phyloP scores from a whole-genome alignment of 2,888 invertebrate species.

The Cheilosia variabilis region DNA sequence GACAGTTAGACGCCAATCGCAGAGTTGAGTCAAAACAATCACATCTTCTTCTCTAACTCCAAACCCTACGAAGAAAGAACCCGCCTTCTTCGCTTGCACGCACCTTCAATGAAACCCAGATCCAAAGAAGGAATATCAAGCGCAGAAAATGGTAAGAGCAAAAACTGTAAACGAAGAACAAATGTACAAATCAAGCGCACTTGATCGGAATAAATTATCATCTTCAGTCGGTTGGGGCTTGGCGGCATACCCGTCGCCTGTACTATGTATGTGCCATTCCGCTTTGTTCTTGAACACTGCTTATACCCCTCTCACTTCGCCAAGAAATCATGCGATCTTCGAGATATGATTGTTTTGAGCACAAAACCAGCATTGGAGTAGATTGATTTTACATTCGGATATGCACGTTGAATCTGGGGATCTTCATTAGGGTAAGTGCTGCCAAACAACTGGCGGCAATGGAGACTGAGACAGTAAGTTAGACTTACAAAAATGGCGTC shows the following conservation, averaged over 20 bases:
- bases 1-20: too few relatives aligned
- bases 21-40: too few relatives aligned
- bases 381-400: too few relatives aligned
- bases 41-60: background rate
- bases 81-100: background rate
- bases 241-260: conserved; percentile 4
- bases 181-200: conserved; percentile 69
- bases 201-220: conserved; percentile 68
- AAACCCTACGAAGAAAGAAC: conserved; percentile 5
- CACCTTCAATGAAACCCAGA: conserved; percentile 1
- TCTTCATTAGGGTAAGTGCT: too few relatives aligned
- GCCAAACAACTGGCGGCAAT: too few relatives aligned
- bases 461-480: too few relatives aligned
- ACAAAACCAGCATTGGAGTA: too few relatives aligned
- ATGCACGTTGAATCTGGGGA: too few relatives aligned
- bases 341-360: too few relatives aligned
- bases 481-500: too few relatives aligned
- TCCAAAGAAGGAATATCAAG: background rate
- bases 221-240: conserved; percentile 37
- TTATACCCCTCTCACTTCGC: conserved; percentile 15
- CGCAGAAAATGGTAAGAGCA: conserved; percentile 1
- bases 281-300: conserved; percentile 18
- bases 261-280: background rate
- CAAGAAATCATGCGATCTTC: conserved; percentile 33
- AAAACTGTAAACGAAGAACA: conserved; percentile 48